Conservation (phyloP, 2,888 invertebrate genomes). For the Ptilodon capucinus region DNA sequence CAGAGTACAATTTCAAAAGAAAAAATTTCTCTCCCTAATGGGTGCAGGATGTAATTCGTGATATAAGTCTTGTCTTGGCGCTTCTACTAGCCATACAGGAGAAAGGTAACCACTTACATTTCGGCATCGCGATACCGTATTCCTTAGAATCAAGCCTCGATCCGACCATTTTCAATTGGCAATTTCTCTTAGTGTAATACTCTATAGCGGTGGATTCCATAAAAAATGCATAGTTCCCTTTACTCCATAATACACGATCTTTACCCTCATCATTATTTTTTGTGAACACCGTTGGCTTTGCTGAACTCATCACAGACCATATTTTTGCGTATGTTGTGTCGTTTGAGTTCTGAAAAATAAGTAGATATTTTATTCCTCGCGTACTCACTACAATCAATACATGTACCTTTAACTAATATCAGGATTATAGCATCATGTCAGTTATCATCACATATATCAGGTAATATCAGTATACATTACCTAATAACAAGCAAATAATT, state of each 20-base stretch:
- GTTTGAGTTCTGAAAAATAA: slow-evolving; percentile 87
- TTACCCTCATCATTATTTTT: slow-evolving; percentile 91
- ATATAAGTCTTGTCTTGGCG: no score
- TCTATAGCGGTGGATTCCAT: slow-evolving; percentile 98
- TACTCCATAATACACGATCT: slow-evolving; percentile 88
- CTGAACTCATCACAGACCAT: slow-evolving; percentile 94
- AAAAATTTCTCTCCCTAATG: no score
- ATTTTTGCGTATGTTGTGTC: slow-evolving; percentile 93
- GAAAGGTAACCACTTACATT: slow-evolving; percentile 89
- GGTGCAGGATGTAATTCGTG: no score
- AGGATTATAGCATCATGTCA: no score
- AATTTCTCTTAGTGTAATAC: slow-evolving; percentile 91
- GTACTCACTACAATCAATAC: no score
- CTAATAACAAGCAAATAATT: no score
- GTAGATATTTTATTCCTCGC: no score
- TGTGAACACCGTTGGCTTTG: slow-evolving; percentile 91
- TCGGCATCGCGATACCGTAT: slow-evolving; percentile 93
- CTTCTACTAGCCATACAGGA: no score
- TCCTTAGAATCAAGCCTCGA: slow-evolving; percentile 90
- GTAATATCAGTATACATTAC: no score
- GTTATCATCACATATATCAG: no score
- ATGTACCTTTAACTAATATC: no score
- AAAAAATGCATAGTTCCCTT: slow-evolving; percentile 94
- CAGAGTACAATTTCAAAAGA: no score
- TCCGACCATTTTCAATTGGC: slow-evolving; percentile 91